phyloP scores from a whole-genome alignment of 1,140 invertebrate genomes.

The Acromyrmex echinatior region DNA sequence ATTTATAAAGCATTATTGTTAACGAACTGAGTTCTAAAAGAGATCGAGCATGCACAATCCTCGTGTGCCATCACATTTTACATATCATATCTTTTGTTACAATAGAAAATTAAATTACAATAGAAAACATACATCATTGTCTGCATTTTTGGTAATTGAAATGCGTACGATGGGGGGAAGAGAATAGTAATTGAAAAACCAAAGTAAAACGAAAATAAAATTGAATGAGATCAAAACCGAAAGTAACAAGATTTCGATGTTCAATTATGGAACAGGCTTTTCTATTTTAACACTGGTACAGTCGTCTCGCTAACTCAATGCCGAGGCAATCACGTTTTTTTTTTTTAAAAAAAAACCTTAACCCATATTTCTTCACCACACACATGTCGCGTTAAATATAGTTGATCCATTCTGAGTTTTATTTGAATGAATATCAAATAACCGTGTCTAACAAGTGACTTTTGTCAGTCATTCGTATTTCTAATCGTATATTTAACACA shows the following conservation, averaged over 20 bases:
- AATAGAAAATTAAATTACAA: neutral
- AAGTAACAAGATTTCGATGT: slow-evolving; percentile 43
- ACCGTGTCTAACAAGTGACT: neutral
- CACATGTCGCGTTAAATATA: slow-evolving; percentile 7
- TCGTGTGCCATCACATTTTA: neutral
- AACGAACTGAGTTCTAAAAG: neutral
- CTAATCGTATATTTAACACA: neutral
- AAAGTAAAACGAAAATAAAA: slow-evolving; percentile 61
- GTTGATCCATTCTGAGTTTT: slow-evolving; percentile 11
- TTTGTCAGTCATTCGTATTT: neutral
- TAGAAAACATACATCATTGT: neutral
- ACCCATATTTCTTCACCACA: slow-evolving; percentile 25
- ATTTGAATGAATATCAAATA: slow-evolving; percentile 13
- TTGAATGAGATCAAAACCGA: slow-evolving; percentile 33
- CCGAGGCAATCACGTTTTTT: slow-evolving; percentile 15
- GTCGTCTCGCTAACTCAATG: slow-evolving; percentile 36
- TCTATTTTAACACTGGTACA: slow-evolving; percentile 42
- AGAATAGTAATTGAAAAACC: neutral
- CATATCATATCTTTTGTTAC: neutral
- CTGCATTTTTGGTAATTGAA: neutral
- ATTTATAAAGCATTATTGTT: neutral
- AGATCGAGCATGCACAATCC: neutral
- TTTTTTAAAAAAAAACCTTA: slow-evolving; percentile 24
- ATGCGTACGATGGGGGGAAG: neutral
- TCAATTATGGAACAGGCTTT: slow-evolving; percentile 31